These are phyloP conservation scores for Sycobia sp. DNA, from an alignment of 1,140 invertebrate genomes.

Conservation along the genomic window DNA sequence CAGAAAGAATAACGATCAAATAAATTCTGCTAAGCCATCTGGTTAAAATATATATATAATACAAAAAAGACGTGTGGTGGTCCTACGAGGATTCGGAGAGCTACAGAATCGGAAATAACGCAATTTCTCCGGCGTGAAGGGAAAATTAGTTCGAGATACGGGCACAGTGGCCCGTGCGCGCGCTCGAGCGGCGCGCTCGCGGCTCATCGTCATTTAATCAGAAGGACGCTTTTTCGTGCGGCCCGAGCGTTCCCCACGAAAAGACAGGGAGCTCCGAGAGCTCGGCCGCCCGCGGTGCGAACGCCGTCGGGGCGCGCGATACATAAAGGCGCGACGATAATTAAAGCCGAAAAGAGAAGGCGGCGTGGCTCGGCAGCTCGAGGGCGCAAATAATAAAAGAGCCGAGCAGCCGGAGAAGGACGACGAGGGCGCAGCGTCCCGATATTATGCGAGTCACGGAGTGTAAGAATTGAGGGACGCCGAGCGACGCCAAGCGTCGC, in stretches of 20 bases:
- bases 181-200: slow-evolving; percentile 3
- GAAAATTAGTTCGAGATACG: slow-evolving; percentile 7
- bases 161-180: slow-evolving; percentile 13
- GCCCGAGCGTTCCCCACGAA: too few relatives aligned
- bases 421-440: slow-evolving; percentile 5
- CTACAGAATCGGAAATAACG: slow-evolving; percentile 14
- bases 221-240: slow-evolving; percentile 22
- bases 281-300: slow-evolving; percentile 24
- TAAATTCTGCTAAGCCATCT: too few relatives aligned
- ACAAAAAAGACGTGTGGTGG: too few relatives aligned
- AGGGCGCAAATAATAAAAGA: slow-evolving; percentile 37
- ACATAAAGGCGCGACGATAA: slow-evolving; percentile 35
- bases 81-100: too few relatives aligned
- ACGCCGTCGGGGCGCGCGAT: slow-evolving; percentile 17
- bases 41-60: too few relatives aligned
- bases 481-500: slow-evolving; percentile 44
- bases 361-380: slow-evolving; percentile 24
- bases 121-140: slow-evolving; percentile 10
- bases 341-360: slow-evolving; percentile 32
- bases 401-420: slow-evolving; percentile 19
- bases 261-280: slow-evolving; percentile 6
- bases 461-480: slow-evolving; percentile 43
- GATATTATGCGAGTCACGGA: slow-evolving; percentile 45
- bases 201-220: slow-evolving; percentile 30
- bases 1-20: not conserved